Base-by-base conservation (phyloP, 2,888 invertebrate genomes). In the Timema podura region DNA sequence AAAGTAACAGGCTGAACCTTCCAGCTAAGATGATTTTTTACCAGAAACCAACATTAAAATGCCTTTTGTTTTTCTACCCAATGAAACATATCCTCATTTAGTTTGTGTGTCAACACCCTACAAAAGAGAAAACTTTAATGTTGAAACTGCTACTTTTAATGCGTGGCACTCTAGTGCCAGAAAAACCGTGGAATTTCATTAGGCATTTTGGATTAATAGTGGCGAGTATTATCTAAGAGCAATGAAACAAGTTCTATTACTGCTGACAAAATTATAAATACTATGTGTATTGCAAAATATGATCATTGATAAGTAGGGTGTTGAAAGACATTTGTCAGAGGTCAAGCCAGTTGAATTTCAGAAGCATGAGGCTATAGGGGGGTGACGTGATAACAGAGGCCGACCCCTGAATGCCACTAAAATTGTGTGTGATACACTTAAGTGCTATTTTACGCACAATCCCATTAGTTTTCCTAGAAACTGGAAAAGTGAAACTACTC, bases 1-100 rank as follows among this genome's bases (percentile, higher is more conserved):
- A n/a, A 48, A 49, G 54, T 57, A 48, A 71, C 64, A 65, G 65
- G 71, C 74, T 13, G 68, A 71, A n/a, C n/a, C n/a, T n/a, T n/a
- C n/a, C n/a, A n/a, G n/a, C n/a, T n/a, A n/a, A n/a, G n/a, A n/a
- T n/a, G n/a, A n/a, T n/a, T n/a, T n/a, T n/a, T n/a, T n/a, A n/a
- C 75, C 76, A 13, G 54, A 67, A 48, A 72, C 74, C 45, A 65
- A 74, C 65, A 69, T 73, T 11, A 64, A 68, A 47, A 68, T 72
- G 49, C 76, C 70, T 51, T 68, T 61, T 64, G 64, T 73, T 7
- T 66, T 72, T 61, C 44, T 72, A 13, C 67, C 68, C 45, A 72
- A 73, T 48, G 70, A 72, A 46, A 45, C 30, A 15, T 73, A 69
- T 16, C 70, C 71, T 11, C 61, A 71, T 30, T 48, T 69, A 5